Evolutionary conservation across 2,888 invertebrate species (phyloP).

Genomic region (Scrobipalpa costella): DNA sequence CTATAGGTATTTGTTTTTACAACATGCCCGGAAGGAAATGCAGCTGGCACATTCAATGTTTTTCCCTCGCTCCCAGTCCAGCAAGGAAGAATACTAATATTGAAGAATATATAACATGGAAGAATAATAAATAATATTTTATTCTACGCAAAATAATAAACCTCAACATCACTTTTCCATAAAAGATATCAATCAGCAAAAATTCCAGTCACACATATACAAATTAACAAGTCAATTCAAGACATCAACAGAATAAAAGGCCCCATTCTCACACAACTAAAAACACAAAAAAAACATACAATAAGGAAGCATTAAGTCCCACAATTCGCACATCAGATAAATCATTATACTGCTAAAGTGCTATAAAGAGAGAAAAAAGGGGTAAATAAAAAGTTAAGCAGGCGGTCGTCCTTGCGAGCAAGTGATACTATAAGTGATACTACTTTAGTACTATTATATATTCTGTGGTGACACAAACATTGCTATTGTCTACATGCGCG

Average conservation of each 20-base stretch:
- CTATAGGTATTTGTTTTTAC: too few relatives aligned
- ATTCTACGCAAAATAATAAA: neutral
- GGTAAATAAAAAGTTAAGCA: conserved; percentile 15
- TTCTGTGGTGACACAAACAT: conserved; percentile 56
- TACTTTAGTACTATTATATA: too few relatives aligned
- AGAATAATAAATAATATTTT: neutral
- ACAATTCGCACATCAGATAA: conserved; percentile 15
- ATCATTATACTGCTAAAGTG: conserved; percentile 20
- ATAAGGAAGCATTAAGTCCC: conserved; percentile 17
- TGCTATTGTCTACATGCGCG: conserved; percentile 47
- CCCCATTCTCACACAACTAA: conserved; percentile 13
- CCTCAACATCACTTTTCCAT: neutral
- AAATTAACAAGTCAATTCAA: conserved; percentile 21
- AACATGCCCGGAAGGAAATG: too few relatives aligned
- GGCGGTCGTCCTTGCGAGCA: conserved; percentile 58
- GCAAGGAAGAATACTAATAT: too few relatives aligned
- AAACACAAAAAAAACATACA: conserved; percentile 11
- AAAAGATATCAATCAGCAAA: conserved; percentile 16
- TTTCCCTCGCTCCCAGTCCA: too few relatives aligned
- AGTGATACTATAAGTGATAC: neutral
- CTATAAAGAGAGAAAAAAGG: conserved; percentile 11
- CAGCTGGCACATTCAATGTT: too few relatives aligned
- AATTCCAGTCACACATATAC: conserved; percentile 17
- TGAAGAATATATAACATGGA: too few relatives aligned
- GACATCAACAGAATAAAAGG: conserved; percentile 13